Evolutionary conservation across 2,797 vertebrate species (phyloP), one percentile per base, ranked within the genome.

Genomic region (Schizothorax lantsangensis): DNA sequence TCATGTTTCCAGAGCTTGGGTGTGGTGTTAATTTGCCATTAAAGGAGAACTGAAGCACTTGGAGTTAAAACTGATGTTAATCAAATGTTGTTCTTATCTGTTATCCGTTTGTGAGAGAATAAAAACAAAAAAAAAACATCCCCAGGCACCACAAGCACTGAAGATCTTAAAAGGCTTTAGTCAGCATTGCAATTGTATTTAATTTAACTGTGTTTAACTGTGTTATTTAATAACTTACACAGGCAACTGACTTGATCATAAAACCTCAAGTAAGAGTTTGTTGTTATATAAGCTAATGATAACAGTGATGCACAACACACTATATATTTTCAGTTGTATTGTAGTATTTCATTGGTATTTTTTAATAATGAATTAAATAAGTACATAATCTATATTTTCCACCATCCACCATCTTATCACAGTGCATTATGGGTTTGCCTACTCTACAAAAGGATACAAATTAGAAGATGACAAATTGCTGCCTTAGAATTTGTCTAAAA

Each of bases 1-100:
- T 36, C 49, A 43, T 79, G 54, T 80, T 77, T 84, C 6, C 14
- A 71, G 23, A 82, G 71, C 17, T 59, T 57, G 33, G 26, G 68
- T 21, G 54, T 84, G 9, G 3, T 80, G 15, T 79, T 74, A 40
- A 15, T 69, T 40, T 59, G 26, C 81, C 21, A n/a, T 30, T n/a
- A 21, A 54, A 84, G 72, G n/a, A 74, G 23, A 43, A 40, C 11
- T 68, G 38, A 77, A 54, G 17, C 40, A 17, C 11, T 33, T 64
- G 11, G n/a, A 59, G 26, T 15, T 54, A 66, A 30, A 38, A 40
- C 33, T 47, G 47, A 40, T 11, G 40, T 77, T 26, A 6, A 43
- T 75, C 30, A 79, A 43, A 38, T 57, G 66, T 59, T 40, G 0
- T 57, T 49, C 8, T 75, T 21, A 49, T 33, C 26, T 52, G 38